These are phyloP conservation scores for Lepus oiostolus DNA, from an alignment of 2,797 vertebrate species.

Conservation along the genomic window DNA sequence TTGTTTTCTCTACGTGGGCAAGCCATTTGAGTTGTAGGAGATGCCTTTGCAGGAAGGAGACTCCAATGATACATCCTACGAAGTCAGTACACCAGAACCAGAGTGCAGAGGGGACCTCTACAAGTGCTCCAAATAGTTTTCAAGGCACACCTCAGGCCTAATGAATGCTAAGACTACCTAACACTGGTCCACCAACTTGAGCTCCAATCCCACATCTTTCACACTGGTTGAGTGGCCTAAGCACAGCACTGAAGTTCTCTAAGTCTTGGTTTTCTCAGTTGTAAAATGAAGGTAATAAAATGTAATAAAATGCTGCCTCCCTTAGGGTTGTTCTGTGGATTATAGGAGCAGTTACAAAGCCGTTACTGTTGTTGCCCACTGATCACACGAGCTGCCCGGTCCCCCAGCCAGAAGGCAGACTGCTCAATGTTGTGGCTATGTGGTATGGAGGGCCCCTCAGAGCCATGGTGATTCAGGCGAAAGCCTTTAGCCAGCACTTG, in stretches of 20 bases:
- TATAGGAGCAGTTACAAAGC: neutral
- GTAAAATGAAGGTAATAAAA: constrained; percentile 12
- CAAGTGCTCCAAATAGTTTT: neutral
- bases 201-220: neutral
- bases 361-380: neutral
- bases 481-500: neutral
- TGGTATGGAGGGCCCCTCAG: neutral
- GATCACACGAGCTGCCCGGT: no score
- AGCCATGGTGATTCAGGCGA: neutral
- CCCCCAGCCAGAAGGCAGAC: neutral
- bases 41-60: neutral
- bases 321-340: neutral
- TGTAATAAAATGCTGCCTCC: neutral
- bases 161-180: neutral
- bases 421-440: neutral
- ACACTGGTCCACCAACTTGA: neutral
- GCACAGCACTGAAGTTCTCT: neutral
- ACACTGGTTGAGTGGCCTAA: neutral
- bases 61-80: neutral
- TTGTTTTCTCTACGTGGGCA: neutral
- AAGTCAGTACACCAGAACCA: neutral
- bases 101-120: neutral
- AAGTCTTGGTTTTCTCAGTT: neutral
- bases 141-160: neutral
- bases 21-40: neutral